phyloP scores from a whole-genome alignment of 2,797 vertebrate genomes.

The Tadarida brasiliensis region DNA sequence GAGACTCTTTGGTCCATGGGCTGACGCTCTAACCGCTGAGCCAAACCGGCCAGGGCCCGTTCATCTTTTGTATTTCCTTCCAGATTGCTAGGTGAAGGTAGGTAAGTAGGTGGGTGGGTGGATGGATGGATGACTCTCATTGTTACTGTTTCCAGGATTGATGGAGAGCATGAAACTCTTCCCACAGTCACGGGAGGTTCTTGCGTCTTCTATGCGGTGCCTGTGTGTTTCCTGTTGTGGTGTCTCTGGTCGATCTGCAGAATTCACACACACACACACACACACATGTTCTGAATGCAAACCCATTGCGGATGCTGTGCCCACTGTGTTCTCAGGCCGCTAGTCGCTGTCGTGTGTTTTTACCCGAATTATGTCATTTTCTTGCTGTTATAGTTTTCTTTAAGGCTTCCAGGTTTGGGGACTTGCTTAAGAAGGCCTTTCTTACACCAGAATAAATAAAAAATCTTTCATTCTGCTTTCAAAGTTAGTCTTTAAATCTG shows the following conservation, averaged over 20 bases:
- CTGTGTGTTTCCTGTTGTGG: neutral
- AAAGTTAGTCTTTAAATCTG: neutral
- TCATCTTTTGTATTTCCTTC: neutral
- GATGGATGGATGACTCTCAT: neutral
- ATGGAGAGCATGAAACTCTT: accelerated
- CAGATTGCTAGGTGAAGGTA: neutral
- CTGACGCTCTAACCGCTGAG: too few relatives aligned
- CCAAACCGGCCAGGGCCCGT: neutral
- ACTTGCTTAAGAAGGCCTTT: neutral
- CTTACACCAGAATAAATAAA: neutral
- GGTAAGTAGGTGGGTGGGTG: too few relatives aligned
- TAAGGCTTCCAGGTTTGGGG: neutral
- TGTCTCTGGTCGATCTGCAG: neutral
- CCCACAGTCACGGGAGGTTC: too few relatives aligned
- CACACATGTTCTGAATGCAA: too few relatives aligned
- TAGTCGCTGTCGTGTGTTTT: neutral
- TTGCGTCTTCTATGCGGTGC: neutral
- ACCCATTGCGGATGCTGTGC: neutral
- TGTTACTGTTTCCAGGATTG: neutral
- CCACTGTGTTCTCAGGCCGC: neutral
- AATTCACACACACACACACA: too few relatives aligned
- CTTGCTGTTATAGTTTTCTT: neutral
- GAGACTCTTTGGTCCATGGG: too few relatives aligned
- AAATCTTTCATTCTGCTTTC: neutral
- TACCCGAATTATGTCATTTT: neutral